These are phyloP conservation scores for Neopipo cinnamomea DNA, from an alignment of 2,113 vertebrate genomes.

Conservation along the genomic window DNA sequence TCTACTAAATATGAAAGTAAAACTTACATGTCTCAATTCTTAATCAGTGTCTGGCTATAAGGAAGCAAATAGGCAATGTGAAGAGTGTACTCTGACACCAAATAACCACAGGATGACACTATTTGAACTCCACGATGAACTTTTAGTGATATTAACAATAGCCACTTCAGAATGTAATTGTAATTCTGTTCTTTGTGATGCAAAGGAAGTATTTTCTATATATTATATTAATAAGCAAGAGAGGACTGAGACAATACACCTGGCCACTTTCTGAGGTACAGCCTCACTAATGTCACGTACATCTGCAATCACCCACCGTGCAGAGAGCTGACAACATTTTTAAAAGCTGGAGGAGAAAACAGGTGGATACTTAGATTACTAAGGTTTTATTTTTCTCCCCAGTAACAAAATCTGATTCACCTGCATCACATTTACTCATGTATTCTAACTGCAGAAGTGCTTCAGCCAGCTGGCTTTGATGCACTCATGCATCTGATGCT, in stretches of 20 bases:
- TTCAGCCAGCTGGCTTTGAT: not conserved
- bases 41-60: not conserved
- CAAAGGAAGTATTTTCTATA: not conserved
- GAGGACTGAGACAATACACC: not conserved
- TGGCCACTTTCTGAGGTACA: not conserved
- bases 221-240: not conserved
- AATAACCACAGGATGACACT: not conserved
- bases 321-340: not conserved
- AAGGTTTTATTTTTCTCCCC: not conserved
- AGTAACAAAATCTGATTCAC: not conserved
- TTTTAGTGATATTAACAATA: not conserved
- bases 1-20: not conserved
- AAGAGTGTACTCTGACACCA: not conserved
- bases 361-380: not conserved
- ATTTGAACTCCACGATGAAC: not conserved
- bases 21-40: not conserved
- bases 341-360: not conserved
- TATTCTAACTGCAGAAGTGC: not conserved
- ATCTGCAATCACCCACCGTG: not conserved
- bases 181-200: not conserved
- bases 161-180: not conserved
- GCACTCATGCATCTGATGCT: not conserved
- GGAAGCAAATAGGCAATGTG: not conserved
- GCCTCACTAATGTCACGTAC: rapidly evolving
- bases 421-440: not conserved